A percentile compares a stretch with the other conserved stretches of the same genome.
These are phyloP conservation scores for Steinernema hermaphroditum DNA, from an alignment of 2,888 invertebrate species.

Conservation along the genomic window DNA sequence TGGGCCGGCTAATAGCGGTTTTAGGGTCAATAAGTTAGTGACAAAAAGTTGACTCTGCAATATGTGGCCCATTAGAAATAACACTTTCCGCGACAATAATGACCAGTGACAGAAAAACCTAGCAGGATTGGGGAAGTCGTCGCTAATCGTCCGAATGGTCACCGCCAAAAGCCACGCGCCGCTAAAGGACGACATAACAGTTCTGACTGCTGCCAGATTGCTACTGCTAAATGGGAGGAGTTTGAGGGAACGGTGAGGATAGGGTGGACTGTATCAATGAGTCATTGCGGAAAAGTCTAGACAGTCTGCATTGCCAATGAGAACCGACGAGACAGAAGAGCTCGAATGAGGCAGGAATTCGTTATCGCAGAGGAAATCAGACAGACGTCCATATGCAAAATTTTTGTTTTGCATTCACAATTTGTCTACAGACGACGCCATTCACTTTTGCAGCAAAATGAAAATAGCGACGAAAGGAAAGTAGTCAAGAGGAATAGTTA, in stretches of 20 bases:
- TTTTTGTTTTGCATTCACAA: background rate
- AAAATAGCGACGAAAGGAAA: background rate
- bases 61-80: conserved; percentile 21
- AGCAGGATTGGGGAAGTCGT: too few species aligned
- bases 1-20: conserved; percentile 8
- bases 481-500: background rate
- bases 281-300: background rate
- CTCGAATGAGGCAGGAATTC: background rate
- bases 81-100: conserved; percentile 6
- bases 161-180: too few species aligned
- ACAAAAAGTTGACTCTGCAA: conserved; percentile 19
- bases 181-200: too few species aligned
- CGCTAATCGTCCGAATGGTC: too few species aligned
- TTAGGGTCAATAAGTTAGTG: conserved; percentile 1
- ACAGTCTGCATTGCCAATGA: background rate
- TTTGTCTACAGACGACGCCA: background rate
- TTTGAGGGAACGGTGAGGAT: too few species aligned
- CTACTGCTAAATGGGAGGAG: too few species aligned
- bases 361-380: background rate
- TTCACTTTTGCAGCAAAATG: background rate
- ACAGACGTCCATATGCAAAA: background rate
- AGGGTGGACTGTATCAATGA: background rate
- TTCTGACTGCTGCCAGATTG: too few species aligned
- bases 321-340: background rate
- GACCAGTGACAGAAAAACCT: background rate